Evolutionary conservation across 2,888 invertebrate species (phyloP), one percentile per base, ranked within the genome.

Genomic region (Drosophila prolongata): DNA sequence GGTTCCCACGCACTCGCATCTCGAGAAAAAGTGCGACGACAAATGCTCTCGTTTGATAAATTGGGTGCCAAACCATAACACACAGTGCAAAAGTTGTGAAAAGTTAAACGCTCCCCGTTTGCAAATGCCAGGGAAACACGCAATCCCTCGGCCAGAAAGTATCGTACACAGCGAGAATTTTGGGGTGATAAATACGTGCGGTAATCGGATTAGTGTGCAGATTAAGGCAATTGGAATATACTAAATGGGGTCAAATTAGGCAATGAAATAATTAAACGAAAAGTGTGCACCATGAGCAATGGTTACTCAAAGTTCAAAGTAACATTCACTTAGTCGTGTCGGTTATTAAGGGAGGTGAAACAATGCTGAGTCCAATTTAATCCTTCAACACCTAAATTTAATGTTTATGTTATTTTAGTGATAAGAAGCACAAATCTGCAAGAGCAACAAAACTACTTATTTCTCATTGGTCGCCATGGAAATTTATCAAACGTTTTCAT

Each of bases 61-160:
- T 90, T 88, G 88, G 83, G 90, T 90, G 89, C 87, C 89, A 89
- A 89, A 86, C 77, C 83, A 81, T 77, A 78, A 57, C 73, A 70
- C 60, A 34, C 62, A 47, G 61, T 52, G 74, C 65, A 78, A 83
- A 68, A 74, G 76, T 79, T 80, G 79, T 78, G 77, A 82, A 77
- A 89, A 87, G 90, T 88, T 89, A 88, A 90, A 89, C 78, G 84
- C 67, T 80, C 14, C 73, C 77, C 71, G 24, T 30, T 83, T 80
- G 80, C 78, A 76, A 58, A 86, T 84, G 77, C 73, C 64, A 66
- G 50, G 54, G 75, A 77, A 87, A 76, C 90, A 90, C 89, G 90
- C 89, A 84, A 85, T 40, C 49, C 42, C 42, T 42, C 14, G 54
- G 49, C 19, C 54, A 44, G 8, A 55, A 58, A 37, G 27, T 55